phyloP scores from a whole-genome alignment of 2,797 vertebrate genomes.

The Pseudopleuronectes americanus region DNA sequence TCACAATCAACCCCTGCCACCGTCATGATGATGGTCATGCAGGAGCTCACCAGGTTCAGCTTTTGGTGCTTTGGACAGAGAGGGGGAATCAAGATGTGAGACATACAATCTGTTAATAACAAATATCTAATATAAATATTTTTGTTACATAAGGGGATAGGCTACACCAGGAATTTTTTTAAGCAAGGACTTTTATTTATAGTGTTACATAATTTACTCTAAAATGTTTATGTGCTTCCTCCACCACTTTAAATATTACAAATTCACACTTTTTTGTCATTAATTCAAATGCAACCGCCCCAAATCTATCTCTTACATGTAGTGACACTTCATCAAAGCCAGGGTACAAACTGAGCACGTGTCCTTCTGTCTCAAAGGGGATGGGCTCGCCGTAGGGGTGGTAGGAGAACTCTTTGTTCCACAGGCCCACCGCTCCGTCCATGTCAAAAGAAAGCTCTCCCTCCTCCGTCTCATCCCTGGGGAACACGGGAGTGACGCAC shows the following conservation, averaged over 20 bases:
- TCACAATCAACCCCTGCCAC: constrained; percentile 88
- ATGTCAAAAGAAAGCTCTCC: constrained; percentile 88
- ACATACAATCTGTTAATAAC: not conserved
- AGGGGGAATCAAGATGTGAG: not conserved
- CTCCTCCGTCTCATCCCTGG: constrained; percentile 75
- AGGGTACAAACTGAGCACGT: constrained; percentile 80
- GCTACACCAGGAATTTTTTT: too few relatives aligned
- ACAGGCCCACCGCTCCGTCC: constrained; percentile 82
- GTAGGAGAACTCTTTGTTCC: constrained; percentile 84
- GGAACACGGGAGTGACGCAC: constrained; percentile 86
- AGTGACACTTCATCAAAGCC: constrained; percentile 87
- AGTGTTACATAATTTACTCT: too few relatives aligned
- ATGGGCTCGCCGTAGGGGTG: constrained; percentile 82
- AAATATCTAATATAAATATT: not conserved
- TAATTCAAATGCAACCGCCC: not conserved
- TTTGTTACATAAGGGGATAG: too few relatives aligned
- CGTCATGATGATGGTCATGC: constrained; percentile 90
- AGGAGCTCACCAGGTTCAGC: constrained; percentile 85
- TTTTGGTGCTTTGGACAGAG: constrained; percentile 86
- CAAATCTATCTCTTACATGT: constrained; percentile 80
- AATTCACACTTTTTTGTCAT: not conserved
- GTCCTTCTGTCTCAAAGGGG: constrained; percentile 80
- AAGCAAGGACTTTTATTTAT: too few relatives aligned
- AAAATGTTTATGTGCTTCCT: too few relatives aligned
- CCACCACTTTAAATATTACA: too few relatives aligned